These are phyloP conservation scores for Caerostris extrusa DNA, from an alignment of 1,140 invertebrate genomes.

Conservation along the genomic window DNA sequence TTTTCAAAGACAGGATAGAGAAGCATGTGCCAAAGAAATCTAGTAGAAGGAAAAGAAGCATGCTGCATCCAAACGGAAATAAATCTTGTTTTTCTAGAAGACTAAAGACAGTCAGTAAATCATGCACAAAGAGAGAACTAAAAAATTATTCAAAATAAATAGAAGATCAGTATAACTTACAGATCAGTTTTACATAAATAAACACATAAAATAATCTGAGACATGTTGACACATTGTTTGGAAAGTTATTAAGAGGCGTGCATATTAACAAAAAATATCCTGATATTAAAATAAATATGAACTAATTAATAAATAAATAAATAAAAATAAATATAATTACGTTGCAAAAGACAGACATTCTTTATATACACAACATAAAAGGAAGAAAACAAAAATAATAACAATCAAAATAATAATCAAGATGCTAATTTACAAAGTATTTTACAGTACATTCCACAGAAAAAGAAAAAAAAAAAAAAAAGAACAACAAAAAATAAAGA, in stretches of 20 bases:
- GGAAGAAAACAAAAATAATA: background rate
- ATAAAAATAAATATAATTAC: background rate
- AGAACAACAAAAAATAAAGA: background rate
- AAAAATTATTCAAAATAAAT: constrained; percentile 27
- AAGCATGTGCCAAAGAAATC: constrained; percentile 54
- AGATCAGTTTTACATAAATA: background rate
- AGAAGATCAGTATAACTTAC: constrained; percentile 31
- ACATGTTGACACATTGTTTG: constrained; percentile 27
- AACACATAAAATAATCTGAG: constrained; percentile 49
- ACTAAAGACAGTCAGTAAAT: constrained; percentile 37
- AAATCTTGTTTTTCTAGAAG: constrained; percentile 33
- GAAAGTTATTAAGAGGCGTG: background rate
- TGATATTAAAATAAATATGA: background rate
- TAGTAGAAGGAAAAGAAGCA: constrained; percentile 34
- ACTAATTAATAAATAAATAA: background rate
- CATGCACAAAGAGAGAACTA: constrained; percentile 52
- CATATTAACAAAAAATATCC: background rate
- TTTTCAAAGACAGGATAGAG: constrained; percentile 53
- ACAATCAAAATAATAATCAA: background rate
- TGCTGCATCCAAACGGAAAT: constrained; percentile 64
- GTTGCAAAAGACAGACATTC: background rate
- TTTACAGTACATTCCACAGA: background rate
- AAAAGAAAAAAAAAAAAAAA: background rate
- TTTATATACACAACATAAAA: background rate
- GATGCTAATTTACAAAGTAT: background rate